These are phyloP conservation scores for Drosophila murphyi DNA, from an alignment of 1,140 invertebrate genomes.

Conservation along the genomic window DNA sequence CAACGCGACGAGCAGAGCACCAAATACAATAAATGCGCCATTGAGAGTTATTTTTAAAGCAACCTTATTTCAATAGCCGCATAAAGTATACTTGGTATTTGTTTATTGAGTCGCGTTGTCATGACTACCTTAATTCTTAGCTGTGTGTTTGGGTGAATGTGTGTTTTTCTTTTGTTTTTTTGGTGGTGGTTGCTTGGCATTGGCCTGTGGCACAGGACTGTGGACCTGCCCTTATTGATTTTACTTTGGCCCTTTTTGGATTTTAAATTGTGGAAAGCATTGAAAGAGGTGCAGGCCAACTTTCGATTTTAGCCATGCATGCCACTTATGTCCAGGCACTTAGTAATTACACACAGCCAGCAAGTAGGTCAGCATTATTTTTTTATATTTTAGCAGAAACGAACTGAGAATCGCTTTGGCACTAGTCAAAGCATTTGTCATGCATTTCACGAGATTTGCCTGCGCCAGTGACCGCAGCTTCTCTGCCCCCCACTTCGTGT, in stretches of 20 bases:
- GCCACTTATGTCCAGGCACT: slow-evolving; percentile 22
- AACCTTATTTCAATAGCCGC: slow-evolving; percentile 67
- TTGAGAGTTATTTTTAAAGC: slow-evolving; percentile 73
- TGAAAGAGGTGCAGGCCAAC: slow-evolving; percentile 53
- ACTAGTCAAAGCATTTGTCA: slow-evolving; percentile 63
- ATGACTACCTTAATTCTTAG: slow-evolving; percentile 63
- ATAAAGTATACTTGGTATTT: slow-evolving; percentile 54
- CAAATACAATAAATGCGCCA: slow-evolving; percentile 58
- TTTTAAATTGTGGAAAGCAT: slow-evolving; percentile 50
- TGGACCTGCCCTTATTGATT: slow-evolving; percentile 62
- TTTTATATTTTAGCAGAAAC: slow-evolving; percentile 26
- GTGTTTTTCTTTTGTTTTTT: slow-evolving; percentile 6
- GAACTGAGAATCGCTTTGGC: slow-evolving; percentile 28
- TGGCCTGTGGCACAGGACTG: slow-evolving; percentile 45
- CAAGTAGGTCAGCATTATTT: slow-evolving; percentile 61
- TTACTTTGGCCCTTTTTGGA: slow-evolving; percentile 42
- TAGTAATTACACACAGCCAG: slow-evolving; percentile 59
- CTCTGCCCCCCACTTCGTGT: not conserved
- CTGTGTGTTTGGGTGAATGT: not conserved
- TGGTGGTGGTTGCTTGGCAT: slow-evolving; percentile 78
- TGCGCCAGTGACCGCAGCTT: slow-evolving; percentile 70
- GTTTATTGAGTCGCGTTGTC: slow-evolving; percentile 70
- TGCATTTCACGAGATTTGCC: slow-evolving; percentile 72
- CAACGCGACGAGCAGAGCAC: slow-evolving; percentile 12
- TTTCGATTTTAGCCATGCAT: slow-evolving; percentile 71